Base-by-base conservation (phyloP, 2,113 vertebrate genomes). In the Brachyistius frenatus region DNA sequence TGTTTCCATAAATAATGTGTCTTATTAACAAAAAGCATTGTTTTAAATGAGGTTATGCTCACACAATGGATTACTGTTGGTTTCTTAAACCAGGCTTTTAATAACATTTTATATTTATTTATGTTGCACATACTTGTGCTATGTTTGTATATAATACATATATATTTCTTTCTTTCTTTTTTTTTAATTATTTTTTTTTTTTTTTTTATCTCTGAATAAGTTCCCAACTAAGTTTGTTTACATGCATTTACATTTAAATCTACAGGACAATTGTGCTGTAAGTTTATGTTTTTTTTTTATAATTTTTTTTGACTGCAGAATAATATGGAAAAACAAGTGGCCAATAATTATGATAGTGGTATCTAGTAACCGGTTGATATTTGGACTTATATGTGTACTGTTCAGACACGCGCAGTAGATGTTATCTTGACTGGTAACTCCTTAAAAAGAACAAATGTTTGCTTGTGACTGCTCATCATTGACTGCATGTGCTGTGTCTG, bases 1-100 rank as follows among this genome's bases (percentile, higher is more conserved):
- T 92, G 86, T 87, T 49, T 65, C 2, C 0, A 46, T 69, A 52
- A 71, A 81, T 89, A 89, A 85, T 61, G 77, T 35, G 10, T 63
- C 76, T 23, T 60, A 30, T 86, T 87, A 73, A 81, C 41, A 14
- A 57, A 50, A 62, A 53, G 36, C 60, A 31, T 74, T 66, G 49
- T 69, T 63, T 62, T 63, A 52, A 80, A 78, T 53, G 67, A 68
- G 65, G 44, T 56, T 74, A 54, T 15, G 54, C 61, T 16, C 36
- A 62, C 47, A 85, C 70, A 76, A 23, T 56, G 37, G 53, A 47
- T 50, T 44, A 55, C 11, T 53, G 64, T 14, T 57, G 61, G 41
- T 23, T 23, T 23, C 23, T 62, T 84, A 46, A 57, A 71, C 36
- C 10, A 54, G 7, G 5, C 3, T 54, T 67, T 62, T 61, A 47